Evolutionary conservation across 2,113 vertebrate genomes (phyloP), one percentile per base, ranked within the genome.

Genomic region (Actenoides lindsayi): DNA sequence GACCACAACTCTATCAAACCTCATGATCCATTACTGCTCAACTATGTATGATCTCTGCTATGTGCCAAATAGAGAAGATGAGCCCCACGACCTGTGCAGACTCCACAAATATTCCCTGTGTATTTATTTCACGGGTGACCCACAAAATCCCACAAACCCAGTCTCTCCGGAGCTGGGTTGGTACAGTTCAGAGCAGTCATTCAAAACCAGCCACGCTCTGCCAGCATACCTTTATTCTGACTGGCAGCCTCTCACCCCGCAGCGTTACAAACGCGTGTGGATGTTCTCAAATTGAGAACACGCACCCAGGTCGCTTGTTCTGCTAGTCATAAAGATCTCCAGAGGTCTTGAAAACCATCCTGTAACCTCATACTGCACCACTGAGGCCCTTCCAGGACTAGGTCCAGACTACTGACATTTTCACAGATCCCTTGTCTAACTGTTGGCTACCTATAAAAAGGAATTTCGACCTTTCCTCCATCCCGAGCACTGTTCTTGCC

Each of bases 231-330:
- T 90, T 46, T 62, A 24, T 37, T 71, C 64, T 60, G 44, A 35
- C 59, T 39, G 51, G n/a, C 30, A 75, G 69, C 13, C 48, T 76
- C 70, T 62, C 50, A 51, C 6, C 10, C 28, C 42, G 6, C 6
- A 21, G 37, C 35, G 18, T 42, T 67, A 44, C 23, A 56, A 87
- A 50, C 37, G 63, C 41, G 15, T 33, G 11, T 57, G 30, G n/a
- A 48, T 10, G 5, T 51, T 53, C 30, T n/a, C 50, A 75, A 53
- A 44, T 42, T 12, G 56, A 74, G 51, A 81, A 74, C 56, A 67
- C 8, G 57, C 16, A 53, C 6, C 3, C 18, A 42, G 1, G 5
- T 41, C 0, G 0, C 19, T 37, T 57, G 18, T 46, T 56, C 53
- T 21, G 5, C 42, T 65, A 53, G 30, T 46, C 16, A 28, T 3